A percentile compares a stretch with the other conserved stretches of the same genome.
Evolutionary conservation across 2,113 vertebrate species (phyloP).

Genomic region (Charadrius vociferus): DNA sequence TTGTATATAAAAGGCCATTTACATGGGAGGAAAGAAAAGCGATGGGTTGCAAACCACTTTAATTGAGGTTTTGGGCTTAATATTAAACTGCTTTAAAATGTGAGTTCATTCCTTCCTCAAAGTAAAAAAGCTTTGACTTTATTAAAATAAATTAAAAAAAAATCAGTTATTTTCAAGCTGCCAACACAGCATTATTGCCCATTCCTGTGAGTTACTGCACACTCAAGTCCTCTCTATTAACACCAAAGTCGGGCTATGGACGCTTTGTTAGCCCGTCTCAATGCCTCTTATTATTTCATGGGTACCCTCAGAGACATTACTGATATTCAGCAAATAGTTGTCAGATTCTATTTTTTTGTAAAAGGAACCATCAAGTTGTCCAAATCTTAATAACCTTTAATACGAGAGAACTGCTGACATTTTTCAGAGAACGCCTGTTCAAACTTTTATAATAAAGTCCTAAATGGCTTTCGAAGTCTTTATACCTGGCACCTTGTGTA

Average conservation of each 20-base stretch:
- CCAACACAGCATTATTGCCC: background rate
- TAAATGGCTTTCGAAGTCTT: background rate
- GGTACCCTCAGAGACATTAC: background rate
- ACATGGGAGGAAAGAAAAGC: background rate
- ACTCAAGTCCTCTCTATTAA: background rate
- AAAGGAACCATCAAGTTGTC: background rate
- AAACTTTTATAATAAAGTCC: background rate
- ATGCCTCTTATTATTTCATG: background rate
- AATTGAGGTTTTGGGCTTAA: background rate
- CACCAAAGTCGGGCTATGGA: background rate
- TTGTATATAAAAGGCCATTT: conserved; percentile 16
- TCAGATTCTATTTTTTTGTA: background rate
- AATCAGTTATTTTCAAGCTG: background rate
- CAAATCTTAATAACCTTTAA: conserved; percentile 17
- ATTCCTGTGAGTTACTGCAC: background rate
- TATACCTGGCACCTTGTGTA: background rate
- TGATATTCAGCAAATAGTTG: background rate
- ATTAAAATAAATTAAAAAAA: background rate
- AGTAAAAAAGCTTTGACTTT: background rate
- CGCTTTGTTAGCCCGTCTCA: background rate
- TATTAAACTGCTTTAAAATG: background rate
- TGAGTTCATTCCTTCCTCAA: background rate
- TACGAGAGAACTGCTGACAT: background rate
- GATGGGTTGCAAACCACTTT: background rate
- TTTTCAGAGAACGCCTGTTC: background rate